Conservation (phyloP, 2,888 invertebrate genomes). For the Drosophila greeni region DNA sequence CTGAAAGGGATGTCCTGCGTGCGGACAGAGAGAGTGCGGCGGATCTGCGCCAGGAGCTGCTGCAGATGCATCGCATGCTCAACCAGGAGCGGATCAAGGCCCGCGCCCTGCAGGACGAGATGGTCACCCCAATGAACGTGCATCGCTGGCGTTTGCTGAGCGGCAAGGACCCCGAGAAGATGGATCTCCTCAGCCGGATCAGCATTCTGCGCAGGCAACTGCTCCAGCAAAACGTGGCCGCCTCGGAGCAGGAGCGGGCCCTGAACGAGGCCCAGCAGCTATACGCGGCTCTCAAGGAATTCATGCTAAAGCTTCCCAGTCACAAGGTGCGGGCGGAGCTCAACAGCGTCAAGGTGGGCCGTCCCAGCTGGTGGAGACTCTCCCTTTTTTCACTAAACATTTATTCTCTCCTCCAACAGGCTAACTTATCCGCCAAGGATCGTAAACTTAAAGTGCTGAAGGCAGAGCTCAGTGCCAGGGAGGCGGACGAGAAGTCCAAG, state of each 20-base stretch:
- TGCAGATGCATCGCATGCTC: constrained; percentile 86
- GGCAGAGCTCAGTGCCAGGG: constrained; percentile 75
- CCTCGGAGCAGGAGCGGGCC: constrained; percentile 74
- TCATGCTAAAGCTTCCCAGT: constrained; percentile 77
- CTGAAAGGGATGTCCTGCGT: constrained; percentile 85
- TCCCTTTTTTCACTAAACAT: background rate
- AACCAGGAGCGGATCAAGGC: constrained; percentile 90
- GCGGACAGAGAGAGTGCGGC: constrained; percentile 89
- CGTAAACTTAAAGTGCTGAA: constrained; percentile 76
- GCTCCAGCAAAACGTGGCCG: constrained; percentile 73
- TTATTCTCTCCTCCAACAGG: constrained; percentile 50
- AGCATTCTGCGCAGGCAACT: constrained; percentile 82
- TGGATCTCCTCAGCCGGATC: constrained; percentile 89
- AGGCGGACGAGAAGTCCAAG: constrained; percentile 74
- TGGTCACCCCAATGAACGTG: constrained; percentile 94
- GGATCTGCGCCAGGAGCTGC: constrained; percentile 87
- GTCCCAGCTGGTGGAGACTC: background rate
- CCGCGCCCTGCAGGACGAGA: constrained; percentile 91
- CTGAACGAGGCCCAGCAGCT: constrained; percentile 75
- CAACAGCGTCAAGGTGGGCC: constrained; percentile 75
- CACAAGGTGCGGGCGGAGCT: constrained; percentile 76
- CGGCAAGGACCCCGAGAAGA: constrained; percentile 91
- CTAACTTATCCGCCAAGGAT: constrained; percentile 72
- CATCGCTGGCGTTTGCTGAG: constrained; percentile 93
- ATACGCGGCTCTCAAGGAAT: constrained; percentile 76